Conservation (phyloP, 2,113 vertebrate genomes). For the Morphnarchus princeps region DNA sequence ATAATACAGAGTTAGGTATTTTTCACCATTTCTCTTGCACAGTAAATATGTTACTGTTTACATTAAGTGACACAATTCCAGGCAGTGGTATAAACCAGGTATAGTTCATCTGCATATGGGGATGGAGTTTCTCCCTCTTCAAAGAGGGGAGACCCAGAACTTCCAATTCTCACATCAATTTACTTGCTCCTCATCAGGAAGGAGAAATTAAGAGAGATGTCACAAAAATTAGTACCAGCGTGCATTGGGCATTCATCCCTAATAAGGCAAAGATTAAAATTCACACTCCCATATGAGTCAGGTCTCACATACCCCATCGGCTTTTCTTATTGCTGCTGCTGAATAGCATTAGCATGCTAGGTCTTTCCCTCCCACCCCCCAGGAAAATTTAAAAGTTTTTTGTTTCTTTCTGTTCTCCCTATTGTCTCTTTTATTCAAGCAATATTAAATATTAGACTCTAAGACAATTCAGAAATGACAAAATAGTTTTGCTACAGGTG, state of each 20-base stretch:
- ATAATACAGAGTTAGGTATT: not conserved
- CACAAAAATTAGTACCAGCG: rapidly evolving
- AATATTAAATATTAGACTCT: not conserved
- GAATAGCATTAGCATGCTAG: not conserved
- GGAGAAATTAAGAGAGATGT: not conserved
- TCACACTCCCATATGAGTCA: rapidly evolving
- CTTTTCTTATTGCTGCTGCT: not conserved
- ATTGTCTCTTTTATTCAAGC: not conserved
- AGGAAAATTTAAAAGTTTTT: not conserved
- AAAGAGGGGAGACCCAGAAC: not conserved
- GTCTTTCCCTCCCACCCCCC: no score
- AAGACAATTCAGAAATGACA: not conserved
- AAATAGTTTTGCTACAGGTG: not conserved
- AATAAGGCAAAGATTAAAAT: not conserved
- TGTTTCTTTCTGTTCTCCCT: not conserved
- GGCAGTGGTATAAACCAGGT: not conserved
- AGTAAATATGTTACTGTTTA: not conserved
- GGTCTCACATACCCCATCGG: not conserved
- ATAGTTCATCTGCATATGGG: rapidly evolving
- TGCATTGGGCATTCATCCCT: not conserved
- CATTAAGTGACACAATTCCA: not conserved
- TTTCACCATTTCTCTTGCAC: not conserved
- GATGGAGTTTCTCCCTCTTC: not conserved
- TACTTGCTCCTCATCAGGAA: not conserved
- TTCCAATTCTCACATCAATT: not conserved